Base-by-base conservation (phyloP, 64 coral and sea anemone genomes). In the Stichodactyla mertensii region DNA sequence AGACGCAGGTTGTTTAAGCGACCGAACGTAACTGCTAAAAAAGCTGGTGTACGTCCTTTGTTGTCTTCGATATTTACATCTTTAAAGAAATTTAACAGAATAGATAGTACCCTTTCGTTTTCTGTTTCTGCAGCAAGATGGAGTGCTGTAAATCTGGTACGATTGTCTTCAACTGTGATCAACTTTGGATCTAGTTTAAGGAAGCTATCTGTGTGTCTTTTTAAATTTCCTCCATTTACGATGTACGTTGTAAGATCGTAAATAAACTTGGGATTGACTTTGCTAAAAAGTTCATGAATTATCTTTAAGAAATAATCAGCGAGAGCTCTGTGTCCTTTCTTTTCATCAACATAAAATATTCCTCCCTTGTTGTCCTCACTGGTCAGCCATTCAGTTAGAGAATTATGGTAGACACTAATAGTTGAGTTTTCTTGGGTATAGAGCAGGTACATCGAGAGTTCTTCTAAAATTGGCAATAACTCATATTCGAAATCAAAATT, bases 341-440 rank as follows among this genome's bases (percentile, higher is more conserved):
- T 91, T 61, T 86, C 90, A 55, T 74, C 83, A 2, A 95, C 89
- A 23, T 91, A 95, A 71, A 83, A 95, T 15, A 61, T 5, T n/a
- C 66, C 69, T 6, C 88, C 88, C 45, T 53, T 86, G 55, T 83
- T 91, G 5, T 57, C 52, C 9, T 91, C 61, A n/a, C 87, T 86
- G 16, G 93, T 91, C 16, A 95, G 83, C 93, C 93, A 95, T 52
- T 95, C 93, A 7, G 79, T 85, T 45, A 95, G 71, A 12, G 93
- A 91, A 28, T 71, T 52, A 61, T 95, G 93, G 77, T 86, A 95
- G 19, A 95, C 16, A 7, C 84, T 88, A 10, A 91, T 51, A 3
- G 53, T 83, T 23, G n/a, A 23, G 81, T 82, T 31, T 84, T 19
- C 85, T 22, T 78, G 36, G 5, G 84, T 62, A 69, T 89, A 86